Evolutionary conservation across 1,140 invertebrate species (phyloP).

Genomic region (Aphaenogaster floridana): DNA sequence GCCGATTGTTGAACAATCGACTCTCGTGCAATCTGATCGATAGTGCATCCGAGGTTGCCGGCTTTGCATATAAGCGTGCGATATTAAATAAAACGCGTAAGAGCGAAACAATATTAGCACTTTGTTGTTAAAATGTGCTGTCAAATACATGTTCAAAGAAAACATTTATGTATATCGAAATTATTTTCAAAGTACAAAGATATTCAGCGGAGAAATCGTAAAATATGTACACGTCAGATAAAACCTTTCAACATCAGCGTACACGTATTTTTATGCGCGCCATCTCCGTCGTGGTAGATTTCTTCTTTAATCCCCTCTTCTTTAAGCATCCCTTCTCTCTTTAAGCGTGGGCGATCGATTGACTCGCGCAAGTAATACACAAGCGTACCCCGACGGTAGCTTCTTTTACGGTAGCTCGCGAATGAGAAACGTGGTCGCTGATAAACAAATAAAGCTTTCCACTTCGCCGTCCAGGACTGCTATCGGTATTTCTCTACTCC

Average conservation of each 20-base stretch:
- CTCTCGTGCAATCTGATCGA: constrained; percentile 58
- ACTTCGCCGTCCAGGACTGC: constrained; percentile 1
- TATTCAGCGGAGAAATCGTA: background rate
- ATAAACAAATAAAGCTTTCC: constrained; percentile 61
- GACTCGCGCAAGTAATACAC: constrained; percentile 45
- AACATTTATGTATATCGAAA: constrained; percentile 2
- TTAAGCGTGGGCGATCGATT: constrained; percentile 49
- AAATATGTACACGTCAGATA: background rate
- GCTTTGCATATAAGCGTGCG: constrained; percentile 30
- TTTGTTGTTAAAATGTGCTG: background rate
- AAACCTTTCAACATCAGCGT: background rate
- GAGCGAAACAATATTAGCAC: background rate
- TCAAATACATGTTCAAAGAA: background rate
- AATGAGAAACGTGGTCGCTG: constrained; percentile 58
- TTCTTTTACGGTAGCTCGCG: constrained; percentile 44
- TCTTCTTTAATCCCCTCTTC: constrained; percentile 43
- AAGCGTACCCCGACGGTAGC: constrained; percentile 32
- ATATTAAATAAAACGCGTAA: constrained; percentile 5
- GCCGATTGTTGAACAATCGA: constrained; percentile 64
- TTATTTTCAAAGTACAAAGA: background rate
- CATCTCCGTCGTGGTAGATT: background rate
- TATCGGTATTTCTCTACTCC: constrained; percentile 25
- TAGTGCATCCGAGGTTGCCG: constrained; percentile 9
- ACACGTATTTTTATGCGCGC: background rate
- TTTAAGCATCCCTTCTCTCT: constrained; percentile 42